Evolutionary conservation across 2,888 invertebrate species (phyloP).

Genomic region (Rhimphoctona megacephalus): DNA sequence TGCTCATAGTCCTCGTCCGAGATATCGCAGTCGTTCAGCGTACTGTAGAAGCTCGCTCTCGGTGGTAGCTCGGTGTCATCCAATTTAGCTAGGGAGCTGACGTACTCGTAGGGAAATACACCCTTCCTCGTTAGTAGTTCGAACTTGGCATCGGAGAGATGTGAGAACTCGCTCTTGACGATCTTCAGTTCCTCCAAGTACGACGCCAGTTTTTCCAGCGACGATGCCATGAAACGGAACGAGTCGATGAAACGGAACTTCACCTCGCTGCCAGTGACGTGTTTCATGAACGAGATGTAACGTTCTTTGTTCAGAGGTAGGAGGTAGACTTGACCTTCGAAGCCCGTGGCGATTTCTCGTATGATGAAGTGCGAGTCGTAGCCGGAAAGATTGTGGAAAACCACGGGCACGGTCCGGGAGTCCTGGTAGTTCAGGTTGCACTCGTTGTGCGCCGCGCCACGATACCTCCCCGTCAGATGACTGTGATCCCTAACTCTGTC

Average conservation of each 20-base stretch:
- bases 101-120: constrained; percentile 79
- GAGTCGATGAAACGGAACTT: constrained; percentile 45
- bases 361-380: constrained; percentile 76
- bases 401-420: constrained; percentile 67
- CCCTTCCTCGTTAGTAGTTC: constrained; percentile 74
- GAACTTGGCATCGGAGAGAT: constrained; percentile 63
- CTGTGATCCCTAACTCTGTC: constrained; percentile 65
- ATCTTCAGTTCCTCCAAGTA: constrained; percentile 66
- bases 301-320: constrained; percentile 72
- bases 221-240: constrained; percentile 76
- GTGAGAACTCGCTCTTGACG: constrained; percentile 46
- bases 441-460: constrained; percentile 70
- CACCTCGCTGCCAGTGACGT: constrained; percentile 11
- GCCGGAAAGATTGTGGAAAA: constrained; percentile 75
- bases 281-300: constrained; percentile 77
- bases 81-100: constrained; percentile 71
- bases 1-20: constrained; percentile 75
- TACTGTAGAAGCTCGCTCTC: constrained; percentile 71
- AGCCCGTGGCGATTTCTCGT: constrained; percentile 65
- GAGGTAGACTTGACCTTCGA: constrained; percentile 67
- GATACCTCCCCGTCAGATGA: constrained; percentile 68
- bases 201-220: constrained; percentile 74
- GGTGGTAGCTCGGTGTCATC: constrained; percentile 67
- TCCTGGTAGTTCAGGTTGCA: constrained; percentile 73
- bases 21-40: constrained; percentile 69